Evolutionary conservation across 2,888 invertebrate species (phyloP).

Genomic region (Melanophora roralis): DNA sequence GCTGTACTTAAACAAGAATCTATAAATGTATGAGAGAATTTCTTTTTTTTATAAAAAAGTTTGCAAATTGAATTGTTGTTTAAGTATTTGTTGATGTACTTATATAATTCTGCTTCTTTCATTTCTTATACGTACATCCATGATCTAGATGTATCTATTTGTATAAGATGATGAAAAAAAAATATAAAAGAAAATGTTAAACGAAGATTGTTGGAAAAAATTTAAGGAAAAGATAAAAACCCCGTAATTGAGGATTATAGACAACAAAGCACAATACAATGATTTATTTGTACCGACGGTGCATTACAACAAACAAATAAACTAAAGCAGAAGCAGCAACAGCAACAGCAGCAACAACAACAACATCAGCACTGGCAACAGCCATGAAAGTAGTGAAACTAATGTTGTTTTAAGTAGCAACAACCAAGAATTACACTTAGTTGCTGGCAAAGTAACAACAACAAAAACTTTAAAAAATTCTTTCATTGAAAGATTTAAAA

Average conservation of each 20-base stretch:
- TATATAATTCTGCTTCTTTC: not conserved
- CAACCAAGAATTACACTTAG: conserved; percentile 37
- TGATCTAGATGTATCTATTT: conserved; percentile 3
- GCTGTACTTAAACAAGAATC: not conserved
- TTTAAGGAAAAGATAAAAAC: conserved; percentile 30
- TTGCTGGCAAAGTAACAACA: conserved; percentile 17
- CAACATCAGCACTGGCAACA: not conserved
- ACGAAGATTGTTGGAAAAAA: not conserved
- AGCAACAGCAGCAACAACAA: conserved; percentile 10
- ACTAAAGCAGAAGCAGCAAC: conserved; percentile 4
- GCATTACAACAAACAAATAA: conserved; percentile 36
- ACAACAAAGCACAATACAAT: conserved; percentile 56
- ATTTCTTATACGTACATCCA: not conserved
- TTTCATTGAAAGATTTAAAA: conserved; percentile 39
- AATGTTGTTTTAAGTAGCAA: conserved; percentile 57
- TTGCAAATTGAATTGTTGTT: conserved; percentile 20
- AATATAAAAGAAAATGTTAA: conserved; percentile 2
- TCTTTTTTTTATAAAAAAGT: not conserved
- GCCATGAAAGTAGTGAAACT: conserved; percentile 40
- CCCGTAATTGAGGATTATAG: conserved; percentile 61
- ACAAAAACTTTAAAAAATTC: conserved; percentile 36
- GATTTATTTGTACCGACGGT: conserved; percentile 46
- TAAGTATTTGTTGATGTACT: conserved; percentile 38
- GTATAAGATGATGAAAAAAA: not conserved
- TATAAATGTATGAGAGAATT: not conserved